Evolutionary conservation across 2,888 invertebrate species (phyloP), one percentile per base, ranked within the genome.

Genomic region (Cheilosia vulpina): DNA sequence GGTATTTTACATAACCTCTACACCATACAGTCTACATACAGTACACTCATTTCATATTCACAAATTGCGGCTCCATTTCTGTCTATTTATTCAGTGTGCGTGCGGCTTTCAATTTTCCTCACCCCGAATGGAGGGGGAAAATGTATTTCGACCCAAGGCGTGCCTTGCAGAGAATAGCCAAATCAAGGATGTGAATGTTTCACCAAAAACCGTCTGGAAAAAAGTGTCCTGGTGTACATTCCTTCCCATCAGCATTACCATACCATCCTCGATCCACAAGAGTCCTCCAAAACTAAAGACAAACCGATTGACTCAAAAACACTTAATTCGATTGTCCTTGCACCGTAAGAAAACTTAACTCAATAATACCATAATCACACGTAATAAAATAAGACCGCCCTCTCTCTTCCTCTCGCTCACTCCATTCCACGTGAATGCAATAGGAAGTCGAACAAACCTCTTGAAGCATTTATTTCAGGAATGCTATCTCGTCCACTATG

Each of bases 21-120:
- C 57, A 11, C 11, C 2, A 34, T 11, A 34, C n/a, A n/a, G n/a
- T n/a, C n/a, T n/a, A n/a, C 27, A 27, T 27, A 50, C 69, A 27
- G 71, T 60, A 52, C 21, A 31, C 43, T 58, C 50, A 72, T 72
- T 71, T 71, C 60, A 65, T 62, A 72, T 72, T 55, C 55, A 38
- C 41, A 77, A 69, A 65, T 66, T 34, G 21, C 31, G 71, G 45
- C 66, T 83, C 45, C 53, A 31, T 68, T 52, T 63, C 19, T 45
- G 21, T 62, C 41, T 50, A 62, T 68, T 50, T 69, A 68, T 38
- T 34, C 57, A 57, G 65, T n/a, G 31, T 73, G 69, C 69, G 58
- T 75, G 63, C 65, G 63, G 65, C 79, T 79, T 79, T 73, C 79
- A 84, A 77, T 77, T 77, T 68, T 52, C 52, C 60, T 41, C 58